phyloP scores from a whole-genome alignment of 2,113 vertebrate genomes.

The Stictonetta naevosa region DNA sequence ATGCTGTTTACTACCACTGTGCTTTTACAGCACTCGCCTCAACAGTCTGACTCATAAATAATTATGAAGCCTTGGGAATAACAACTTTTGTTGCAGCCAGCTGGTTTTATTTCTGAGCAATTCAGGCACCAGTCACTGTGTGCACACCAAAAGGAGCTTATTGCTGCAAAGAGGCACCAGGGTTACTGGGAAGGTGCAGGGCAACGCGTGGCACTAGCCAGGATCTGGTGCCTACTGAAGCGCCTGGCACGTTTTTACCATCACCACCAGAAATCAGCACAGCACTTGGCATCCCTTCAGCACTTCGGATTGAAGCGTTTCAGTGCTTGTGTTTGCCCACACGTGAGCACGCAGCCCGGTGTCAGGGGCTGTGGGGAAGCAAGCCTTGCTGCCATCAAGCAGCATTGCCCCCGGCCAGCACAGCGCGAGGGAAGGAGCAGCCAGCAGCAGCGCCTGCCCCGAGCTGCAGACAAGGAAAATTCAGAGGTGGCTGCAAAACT shows the following conservation, averaged over 20 bases:
- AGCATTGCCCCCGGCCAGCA: background rate
- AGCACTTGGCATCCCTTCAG: background rate
- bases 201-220: accelerated
- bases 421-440: too few relatives aligned
- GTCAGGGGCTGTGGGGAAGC: background rate
- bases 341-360: accelerated
- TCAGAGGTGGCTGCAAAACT: background rate
- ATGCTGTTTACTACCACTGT: background rate
- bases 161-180: accelerated
- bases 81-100: background rate
- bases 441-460: background rate
- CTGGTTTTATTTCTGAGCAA: slow-evolving; percentile 25
- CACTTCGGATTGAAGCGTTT: background rate
- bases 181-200: background rate
- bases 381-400: background rate
- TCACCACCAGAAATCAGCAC: background rate
- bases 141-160: background rate
- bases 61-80: background rate
- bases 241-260: background rate
- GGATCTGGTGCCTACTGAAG: background rate
- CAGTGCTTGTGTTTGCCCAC: background rate
- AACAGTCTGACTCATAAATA: background rate
- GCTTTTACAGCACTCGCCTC: background rate
- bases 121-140: background rate
- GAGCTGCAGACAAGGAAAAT: background rate